Base-by-base conservation (phyloP, 2,113 vertebrate genomes). In the Bubo bubo region DNA sequence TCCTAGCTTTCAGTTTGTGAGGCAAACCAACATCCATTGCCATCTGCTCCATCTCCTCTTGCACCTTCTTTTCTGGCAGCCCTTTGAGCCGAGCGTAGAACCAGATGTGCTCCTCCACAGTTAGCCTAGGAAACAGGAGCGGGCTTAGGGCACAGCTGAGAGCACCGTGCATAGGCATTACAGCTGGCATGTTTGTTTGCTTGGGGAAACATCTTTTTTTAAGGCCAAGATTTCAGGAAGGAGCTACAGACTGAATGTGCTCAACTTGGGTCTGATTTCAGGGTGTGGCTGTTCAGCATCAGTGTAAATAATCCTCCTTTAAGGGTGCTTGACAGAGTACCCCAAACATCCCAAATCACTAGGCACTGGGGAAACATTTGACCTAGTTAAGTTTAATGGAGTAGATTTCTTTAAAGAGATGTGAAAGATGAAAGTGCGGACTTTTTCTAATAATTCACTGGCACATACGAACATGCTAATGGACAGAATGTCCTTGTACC, bases 81-180 rank as follows among this genome's bases (percentile, higher is more conserved):
- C 99, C 99, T 96, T 99, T 99, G 35, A 99, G 98, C 15, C 99
- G 98, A 21, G 98, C 99, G 1, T 99, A 99, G 97, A 99, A 99
- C 99, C 99, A 99, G 94, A 99, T 99, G 96, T 99, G 99, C 50
- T 99, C 99, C 91, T 99, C 99, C 12, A 99, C 99, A 5, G 99
- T 99, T 94, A 99, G 96, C 99, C 99, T 99, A 96, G 9, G 35
- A 55, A 84, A 91, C 6, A 93, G 43, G 27, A 56, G 56, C 14
- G 74, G 77, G 79, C 35, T 80, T 53, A 85, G 59, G 16, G 11
- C 20, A 83, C 8, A 60, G 23, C 0, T 24, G 15, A 82, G 12
- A 47, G 14, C 27, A 86, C 9, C 30, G 47, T 47, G 21, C 32
- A 49, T 49, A 52, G 88, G 32, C 47, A 79, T 67, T 77, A 73